These are phyloP conservation scores for Mythimna ferrago DNA, from an alignment of 2,888 invertebrate genomes.

Conservation along the genomic window DNA sequence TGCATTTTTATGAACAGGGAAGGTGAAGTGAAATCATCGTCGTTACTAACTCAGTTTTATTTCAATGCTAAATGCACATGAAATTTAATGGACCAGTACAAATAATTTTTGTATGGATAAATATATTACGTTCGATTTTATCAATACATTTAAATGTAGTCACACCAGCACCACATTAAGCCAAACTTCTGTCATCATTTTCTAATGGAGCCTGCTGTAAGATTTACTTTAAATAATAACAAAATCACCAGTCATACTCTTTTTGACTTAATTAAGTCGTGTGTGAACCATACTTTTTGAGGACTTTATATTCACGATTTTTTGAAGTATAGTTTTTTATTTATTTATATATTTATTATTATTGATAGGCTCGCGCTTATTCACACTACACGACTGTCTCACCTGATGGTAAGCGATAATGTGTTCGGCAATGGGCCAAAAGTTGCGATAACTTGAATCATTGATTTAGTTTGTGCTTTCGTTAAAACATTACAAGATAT, in stretches of 20 bases:
- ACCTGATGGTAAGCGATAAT: no score
- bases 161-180: background rate
- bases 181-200: conserved; percentile 6
- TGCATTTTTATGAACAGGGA: conserved; percentile 88
- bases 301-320: background rate
- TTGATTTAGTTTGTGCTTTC: background rate
- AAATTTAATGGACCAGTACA: conserved; percentile 24
- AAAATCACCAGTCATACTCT: background rate
- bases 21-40: conserved; percentile 83
- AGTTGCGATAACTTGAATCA: conserved; percentile 10
- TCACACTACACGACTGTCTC: no score
- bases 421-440: background rate
- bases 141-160: background rate
- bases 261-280: background rate
- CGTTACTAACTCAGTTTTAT: conserved; percentile 51
- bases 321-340: background rate
- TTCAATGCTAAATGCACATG: conserved; percentile 48
- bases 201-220: conserved; percentile 1
- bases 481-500: background rate
- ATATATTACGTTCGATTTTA: background rate
- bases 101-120: conserved; percentile 23
- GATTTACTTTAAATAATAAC: background rate
- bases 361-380: no score
- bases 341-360: no score
- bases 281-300: background rate